Evolutionary conservation across 2,113 vertebrate genomes (phyloP), one percentile per base, ranked within the genome.

Genomic region (Proteles cristata): DNA sequence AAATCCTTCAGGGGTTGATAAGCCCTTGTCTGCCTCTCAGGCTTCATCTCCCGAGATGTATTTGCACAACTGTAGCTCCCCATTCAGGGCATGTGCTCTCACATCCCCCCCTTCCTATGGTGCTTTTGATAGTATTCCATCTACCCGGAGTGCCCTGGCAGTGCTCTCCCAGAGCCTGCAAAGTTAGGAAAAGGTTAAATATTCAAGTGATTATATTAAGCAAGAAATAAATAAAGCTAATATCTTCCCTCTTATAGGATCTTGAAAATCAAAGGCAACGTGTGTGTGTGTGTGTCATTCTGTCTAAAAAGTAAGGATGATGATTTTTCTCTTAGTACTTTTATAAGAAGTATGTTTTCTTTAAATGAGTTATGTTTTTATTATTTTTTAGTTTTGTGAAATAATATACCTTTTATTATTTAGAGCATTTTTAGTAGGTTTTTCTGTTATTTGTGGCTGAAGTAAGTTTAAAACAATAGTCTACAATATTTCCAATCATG

Each of bases 251-350:
- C 25, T 86, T 26, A 8, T 23, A 68, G 23, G 77, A 61, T 68
- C 96, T 94, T 93, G 33, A 93, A 88, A 96, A 68, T 81, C 12
- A 63, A 7, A 92, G 74, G 19, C 26, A 35, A 17, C 11, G 2
- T 71, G 31, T 80, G 1, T 88, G 7, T 69, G 3, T 76, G n/a
- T 68, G 1, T 92, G 31, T 94, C 3, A 83, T 10, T 66, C 53
- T n/a, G 31, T 84, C 12, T 90, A 43, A 94, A 84, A 93, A 73
- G 19, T 3, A 74, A 53, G 23, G 48, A 92, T 11, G 71, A 31
- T 87, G 35, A 61, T 65, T 94, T 79, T 93, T 84, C 17, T 93
- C 88, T 81, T 66, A 90, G 74, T 68, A 84, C 16, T 88, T 93
- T 93, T 88, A 2, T 65, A 85, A 71, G 58, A 93, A 90, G 35